Evolutionary conservation across 2,797 vertebrate species (phyloP), one percentile per base, ranked within the genome.

Genomic region (Sebastes oblongus): DNA sequence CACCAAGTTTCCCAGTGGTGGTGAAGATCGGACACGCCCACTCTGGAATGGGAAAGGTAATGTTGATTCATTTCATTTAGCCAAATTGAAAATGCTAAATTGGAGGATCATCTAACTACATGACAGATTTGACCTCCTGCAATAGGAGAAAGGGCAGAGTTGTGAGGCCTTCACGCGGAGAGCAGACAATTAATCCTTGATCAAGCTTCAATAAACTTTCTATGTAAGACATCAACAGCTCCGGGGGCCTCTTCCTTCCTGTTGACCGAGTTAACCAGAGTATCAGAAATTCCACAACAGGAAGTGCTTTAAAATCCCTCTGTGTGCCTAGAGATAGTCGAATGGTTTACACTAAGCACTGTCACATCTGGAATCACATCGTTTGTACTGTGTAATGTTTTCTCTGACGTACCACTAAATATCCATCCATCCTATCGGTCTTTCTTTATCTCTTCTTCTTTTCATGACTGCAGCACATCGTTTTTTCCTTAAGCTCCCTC

Each of bases 21-120:
- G 98, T 99, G 94, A 99, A 99, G 96, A 99, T 99, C 3, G 98
- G 98, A 93, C 98, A 99, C 9, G 98, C 98, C 84, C 98, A 99
- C 92, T 98, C 98, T 6, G 98, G 98, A 93, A 99, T 99, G 98
- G 98, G 98, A 92, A 99, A 99, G 97, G 98, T 99, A 95, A 93
- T 18, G 42, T 66, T 54, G 39, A 24, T 8, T 69, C 4, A 22
- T 60, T 32, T 11, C 8, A 29, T 59, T 46, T 25, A 13, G 13
- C 25, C 46, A 24, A 16, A 13, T 14, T 65, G 24, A 18, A 20
- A 56, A 30, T 54, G 55, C 12, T 52, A 34, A 22, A 64, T 20
- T 14, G 18, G 60, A 5, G 8, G 5, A 13, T 27, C 14, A 20
- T 58, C 4, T n/a, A 24, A 8, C 8, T 8, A 3, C 52, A 34